phyloP scores from a whole-genome alignment of 2,888 invertebrate genomes.

The Calliscelio sp. region DNA sequence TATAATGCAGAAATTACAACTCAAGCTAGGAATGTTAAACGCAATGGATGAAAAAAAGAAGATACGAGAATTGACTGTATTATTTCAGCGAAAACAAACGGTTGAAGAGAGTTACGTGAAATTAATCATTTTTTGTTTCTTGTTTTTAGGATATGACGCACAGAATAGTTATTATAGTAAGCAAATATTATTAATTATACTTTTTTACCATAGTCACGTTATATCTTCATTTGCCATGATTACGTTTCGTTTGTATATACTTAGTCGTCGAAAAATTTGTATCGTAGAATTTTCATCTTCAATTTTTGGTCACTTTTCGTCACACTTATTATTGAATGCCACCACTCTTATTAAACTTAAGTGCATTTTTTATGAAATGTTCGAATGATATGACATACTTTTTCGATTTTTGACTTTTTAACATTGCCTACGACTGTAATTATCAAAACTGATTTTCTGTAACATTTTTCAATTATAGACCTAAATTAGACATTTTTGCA shows the following conservation, averaged over 20 bases:
- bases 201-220: constrained; percentile 47
- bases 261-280: constrained; percentile 9
- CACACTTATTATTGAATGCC: constrained; percentile 51
- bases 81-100: constrained; percentile 30
- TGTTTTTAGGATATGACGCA: constrained; percentile 66
- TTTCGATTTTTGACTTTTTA: constrained; percentile 20
- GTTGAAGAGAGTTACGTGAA: constrained; percentile 12
- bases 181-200: constrained; percentile 59
- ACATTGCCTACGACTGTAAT: no score
- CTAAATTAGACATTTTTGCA: no score
- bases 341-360: constrained; percentile 40
- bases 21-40: constrained; percentile 14
- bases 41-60: constrained; percentile 1
- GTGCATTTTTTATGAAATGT: constrained; percentile 28
- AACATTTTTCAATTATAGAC: no score
- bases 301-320: constrained; percentile 63
- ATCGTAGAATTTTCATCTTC: constrained; percentile 58
- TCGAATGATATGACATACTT: constrained; percentile 34
- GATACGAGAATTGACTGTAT: constrained; percentile 8
- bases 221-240: constrained; percentile 27
- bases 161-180: constrained; percentile 70
- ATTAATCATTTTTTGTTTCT: constrained; percentile 55
- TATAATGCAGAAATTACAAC: constrained; percentile 30
- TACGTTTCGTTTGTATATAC: constrained; percentile 42
- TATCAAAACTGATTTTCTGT: neutral